Conservation (phyloP, 2,888 invertebrate genomes). For the Sinotaia quadrata region DNA sequence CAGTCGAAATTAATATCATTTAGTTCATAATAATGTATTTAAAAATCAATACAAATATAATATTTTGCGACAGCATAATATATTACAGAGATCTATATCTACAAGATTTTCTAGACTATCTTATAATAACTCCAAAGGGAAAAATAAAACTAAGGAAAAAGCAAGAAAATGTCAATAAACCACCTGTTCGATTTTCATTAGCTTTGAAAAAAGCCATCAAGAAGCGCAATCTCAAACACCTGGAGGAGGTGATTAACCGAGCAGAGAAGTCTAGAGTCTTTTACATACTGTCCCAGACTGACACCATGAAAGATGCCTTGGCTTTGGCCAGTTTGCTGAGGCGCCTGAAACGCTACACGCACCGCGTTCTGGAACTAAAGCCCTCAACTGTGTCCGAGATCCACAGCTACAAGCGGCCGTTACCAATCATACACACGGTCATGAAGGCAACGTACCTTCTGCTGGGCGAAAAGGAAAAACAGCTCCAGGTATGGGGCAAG, state of each 20-base stretch:
- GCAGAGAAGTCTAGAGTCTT: slow-evolving; percentile 41
- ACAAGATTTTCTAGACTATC: too few species aligned
- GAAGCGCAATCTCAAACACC: slow-evolving; percentile 39
- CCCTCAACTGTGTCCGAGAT: slow-evolving; percentile 55
- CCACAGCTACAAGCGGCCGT: slow-evolving; percentile 51
- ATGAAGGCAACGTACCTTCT: slow-evolving; percentile 55
- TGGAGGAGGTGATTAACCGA: slow-evolving; percentile 45
- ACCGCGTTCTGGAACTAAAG: slow-evolving; percentile 47
- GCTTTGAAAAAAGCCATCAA: slow-evolving; percentile 44
- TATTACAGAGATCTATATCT: too few species aligned
- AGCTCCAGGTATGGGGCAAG: slow-evolving; percentile 41
- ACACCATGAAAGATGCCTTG: slow-evolving; percentile 36
- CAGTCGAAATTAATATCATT: too few species aligned
- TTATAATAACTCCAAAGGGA: too few species aligned
- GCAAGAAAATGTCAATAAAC: not conserved
- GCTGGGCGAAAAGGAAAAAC: slow-evolving; percentile 46
- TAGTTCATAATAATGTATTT: too few species aligned
- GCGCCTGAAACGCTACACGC: slow-evolving; percentile 36
- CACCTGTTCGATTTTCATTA: slow-evolving; percentile 3
- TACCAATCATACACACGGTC: slow-evolving; percentile 45
- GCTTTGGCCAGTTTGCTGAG: slow-evolving; percentile 26
- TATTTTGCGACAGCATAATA: too few species aligned
- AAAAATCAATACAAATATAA: too few species aligned
- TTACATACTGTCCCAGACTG: slow-evolving; percentile 36
- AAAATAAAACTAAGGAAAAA: too few species aligned